Evolutionary conservation across 2,113 vertebrate species (phyloP), one percentile per base, ranked within the genome.

Genomic region (human (Homo sapiens)): DNA sequence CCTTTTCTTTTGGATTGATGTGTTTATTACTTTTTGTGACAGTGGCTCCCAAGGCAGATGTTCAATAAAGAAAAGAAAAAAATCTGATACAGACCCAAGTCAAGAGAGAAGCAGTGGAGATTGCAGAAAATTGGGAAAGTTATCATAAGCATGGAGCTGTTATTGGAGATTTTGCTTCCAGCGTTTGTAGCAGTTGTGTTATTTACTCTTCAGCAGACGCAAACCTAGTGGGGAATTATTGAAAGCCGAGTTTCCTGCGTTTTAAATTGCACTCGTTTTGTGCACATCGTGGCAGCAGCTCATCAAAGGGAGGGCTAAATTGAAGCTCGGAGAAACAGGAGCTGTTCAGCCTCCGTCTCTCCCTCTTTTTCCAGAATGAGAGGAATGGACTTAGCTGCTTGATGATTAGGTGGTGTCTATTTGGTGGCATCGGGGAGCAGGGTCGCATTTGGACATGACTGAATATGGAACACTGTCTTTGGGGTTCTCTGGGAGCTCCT

Each of bases 21-120:
- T 99, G 98, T 99, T 99, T 99, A 99, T 99, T 99, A 99, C 98
- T 99, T 99, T 99, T 98, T 99, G 98, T 99, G 98, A 99, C 99
- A 99, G 98, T 96, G 97, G 98, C 97, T 98, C 99, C 98, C 98
- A 98, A 99, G 98, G 98, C 98, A 98, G 99, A 98, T 99, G 99
- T 99, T 99, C 98, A 99, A 99, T 99, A 99, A 99, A 99, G 98
- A 70, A 78, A 73, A n/a, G 48, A 98, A 93, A 95, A 97, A 98
- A 99, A 99, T 98, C 98, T 97, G 98, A 98, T 99, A 98, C 98
- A 98, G 98, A 99, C 76, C 97, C 97, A 97, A 98, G 98, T 98
- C 98, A 97, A 98, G 98, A 98, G 98, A 98, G 98, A 98, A 97
- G 97, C 93, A 52, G 98, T 92, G 97, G 98, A 98, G 98, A 98